These are phyloP conservation scores for Microctenopoma lineatum DNA, from an alignment of 2,797 vertebrate species.

Conservation along the genomic window DNA sequence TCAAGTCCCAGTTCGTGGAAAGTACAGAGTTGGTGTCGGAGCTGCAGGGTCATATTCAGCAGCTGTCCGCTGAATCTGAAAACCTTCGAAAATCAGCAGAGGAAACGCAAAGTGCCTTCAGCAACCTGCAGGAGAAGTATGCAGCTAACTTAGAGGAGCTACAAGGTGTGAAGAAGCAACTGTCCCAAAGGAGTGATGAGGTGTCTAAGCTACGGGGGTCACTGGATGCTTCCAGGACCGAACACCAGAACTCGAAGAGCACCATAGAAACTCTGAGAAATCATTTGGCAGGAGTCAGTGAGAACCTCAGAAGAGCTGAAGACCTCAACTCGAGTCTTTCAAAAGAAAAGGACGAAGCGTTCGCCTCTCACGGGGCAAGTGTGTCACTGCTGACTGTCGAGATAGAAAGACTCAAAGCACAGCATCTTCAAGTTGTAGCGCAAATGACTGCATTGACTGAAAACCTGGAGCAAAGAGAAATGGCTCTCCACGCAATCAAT, in stretches of 20 bases:
- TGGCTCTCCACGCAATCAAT: conserved; percentile 83
- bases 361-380: conserved; percentile 72
- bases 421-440: conserved; percentile 81
- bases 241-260: conserved; percentile 63
- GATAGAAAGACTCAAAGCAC: conserved; percentile 80
- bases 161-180: conserved; percentile 63
- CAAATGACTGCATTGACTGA: conserved; percentile 79
- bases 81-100: conserved; percentile 56
- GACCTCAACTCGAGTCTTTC: conserved; percentile 68
- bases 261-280: conserved; percentile 68
- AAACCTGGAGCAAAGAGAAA: conserved; percentile 84
- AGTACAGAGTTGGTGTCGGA: conserved; percentile 76
- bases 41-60: conserved; percentile 73
- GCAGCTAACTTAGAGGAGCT: conserved; percentile 74
- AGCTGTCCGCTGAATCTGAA: conserved; percentile 49
- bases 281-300: conserved; percentile 67
- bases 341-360: conserved; percentile 81
- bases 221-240: conserved; percentile 63
- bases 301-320: conserved; percentile 70
- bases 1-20: conserved; percentile 79
- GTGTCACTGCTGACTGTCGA: conserved; percentile 79
- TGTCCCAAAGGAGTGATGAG: conserved; percentile 76
- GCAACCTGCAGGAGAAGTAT: conserved; percentile 84
- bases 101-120: conserved; percentile 82
- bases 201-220: conserved; percentile 70